phyloP scores from a whole-genome alignment of 2,113 vertebrate species.

The Chroicocephalus ridibundus region DNA sequence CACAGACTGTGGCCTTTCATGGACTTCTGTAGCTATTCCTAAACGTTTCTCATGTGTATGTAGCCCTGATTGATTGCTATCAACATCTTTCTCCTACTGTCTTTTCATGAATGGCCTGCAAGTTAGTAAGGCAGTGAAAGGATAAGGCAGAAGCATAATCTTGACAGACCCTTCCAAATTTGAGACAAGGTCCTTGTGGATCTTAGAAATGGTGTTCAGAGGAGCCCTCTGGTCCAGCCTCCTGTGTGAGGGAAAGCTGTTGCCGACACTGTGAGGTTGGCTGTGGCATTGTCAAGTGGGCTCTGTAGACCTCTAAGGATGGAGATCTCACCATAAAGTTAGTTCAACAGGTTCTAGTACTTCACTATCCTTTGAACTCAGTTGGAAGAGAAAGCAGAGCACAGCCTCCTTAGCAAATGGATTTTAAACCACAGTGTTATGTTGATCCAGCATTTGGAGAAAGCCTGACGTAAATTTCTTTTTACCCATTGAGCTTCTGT shows the following conservation, averaged over 20 bases:
- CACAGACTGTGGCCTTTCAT: background rate
- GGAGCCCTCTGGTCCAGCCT: background rate
- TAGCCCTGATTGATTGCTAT: background rate
- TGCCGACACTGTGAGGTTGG: background rate
- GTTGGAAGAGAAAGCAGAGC: background rate
- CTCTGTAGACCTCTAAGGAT: background rate
- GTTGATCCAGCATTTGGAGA: background rate
- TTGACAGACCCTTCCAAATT: background rate
- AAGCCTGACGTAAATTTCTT: background rate
- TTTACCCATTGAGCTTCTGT: background rate
- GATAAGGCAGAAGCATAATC: background rate
- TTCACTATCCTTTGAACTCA: background rate
- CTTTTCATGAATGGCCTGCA: background rate
- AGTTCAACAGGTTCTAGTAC: background rate
- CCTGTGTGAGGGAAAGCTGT: background rate
- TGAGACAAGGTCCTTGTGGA: background rate
- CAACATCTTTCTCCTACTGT: background rate
- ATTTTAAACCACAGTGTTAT: background rate
- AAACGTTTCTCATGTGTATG: fast-evolving
- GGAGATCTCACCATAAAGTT: background rate
- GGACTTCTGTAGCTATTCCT: background rate
- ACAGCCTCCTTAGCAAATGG: background rate
- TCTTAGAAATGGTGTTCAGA: background rate
- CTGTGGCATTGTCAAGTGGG: background rate
- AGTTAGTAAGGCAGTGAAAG: background rate